Evolutionary conservation across 2,113 vertebrate genomes (phyloP).

Genomic region (Tauraco erythrolophus): DNA sequence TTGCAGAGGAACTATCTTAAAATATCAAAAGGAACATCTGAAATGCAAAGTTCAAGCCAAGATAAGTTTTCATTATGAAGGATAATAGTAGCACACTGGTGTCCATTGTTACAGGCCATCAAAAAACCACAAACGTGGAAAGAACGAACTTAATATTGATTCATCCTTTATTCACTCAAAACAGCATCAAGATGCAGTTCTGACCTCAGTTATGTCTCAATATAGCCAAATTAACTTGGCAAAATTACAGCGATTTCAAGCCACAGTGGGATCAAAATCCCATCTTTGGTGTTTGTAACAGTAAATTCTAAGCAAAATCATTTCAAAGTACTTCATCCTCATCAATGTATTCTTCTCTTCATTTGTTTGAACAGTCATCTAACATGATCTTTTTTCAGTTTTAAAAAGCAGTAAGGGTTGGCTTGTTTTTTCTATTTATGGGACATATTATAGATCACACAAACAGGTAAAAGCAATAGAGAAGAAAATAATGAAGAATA

Average conservation of each 20-base stretch:
- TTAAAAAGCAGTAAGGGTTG: neutral
- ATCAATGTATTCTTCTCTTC: neutral
- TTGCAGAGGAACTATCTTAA: neutral
- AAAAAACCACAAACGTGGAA: neutral
- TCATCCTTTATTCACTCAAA: constrained; percentile 5
- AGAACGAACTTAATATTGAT: constrained; percentile 21
- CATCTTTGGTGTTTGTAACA: neutral
- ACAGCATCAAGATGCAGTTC: neutral
- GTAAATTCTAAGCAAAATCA: neutral
- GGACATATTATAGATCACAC: neutral
- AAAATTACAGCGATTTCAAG: constrained; percentile 20
- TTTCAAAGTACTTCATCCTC: neutral
- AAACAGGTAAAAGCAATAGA: neutral
- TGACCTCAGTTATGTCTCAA: neutral
- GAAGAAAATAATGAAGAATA: neutral
- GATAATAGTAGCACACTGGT: neutral
- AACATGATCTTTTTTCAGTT: neutral
- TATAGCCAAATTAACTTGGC: neutral
- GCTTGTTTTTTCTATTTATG: neutral
- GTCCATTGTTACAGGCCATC: neutral
- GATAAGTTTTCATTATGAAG: neutral
- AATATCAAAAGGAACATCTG: neutral
- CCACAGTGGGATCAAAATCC: constrained; percentile 1
- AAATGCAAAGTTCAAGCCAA: neutral
- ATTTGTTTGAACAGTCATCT: neutral